Percentiles rank a stretch among this genome's conserved stretches.
These are phyloP conservation scores for Automeris io DNA, from an alignment of 2,888 invertebrate species.

Conservation along the genomic window DNA sequence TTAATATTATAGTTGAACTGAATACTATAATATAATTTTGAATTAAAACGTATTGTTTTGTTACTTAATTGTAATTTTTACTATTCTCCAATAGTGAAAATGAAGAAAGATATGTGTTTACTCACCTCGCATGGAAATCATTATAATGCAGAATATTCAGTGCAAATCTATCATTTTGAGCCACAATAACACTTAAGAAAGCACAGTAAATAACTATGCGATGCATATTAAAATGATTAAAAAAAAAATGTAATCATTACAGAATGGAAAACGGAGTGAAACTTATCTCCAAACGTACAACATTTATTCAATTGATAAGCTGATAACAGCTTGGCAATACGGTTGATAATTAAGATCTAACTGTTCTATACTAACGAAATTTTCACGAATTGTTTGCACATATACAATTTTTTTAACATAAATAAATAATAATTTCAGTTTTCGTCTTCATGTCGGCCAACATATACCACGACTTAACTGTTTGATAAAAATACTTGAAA, in stretches of 20 bases:
- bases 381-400: too few species aligned
- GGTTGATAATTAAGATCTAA: too few species aligned
- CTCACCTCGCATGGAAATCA: constrained; percentile 64
- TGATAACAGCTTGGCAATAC: not conserved
- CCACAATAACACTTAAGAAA: constrained; percentile 18
- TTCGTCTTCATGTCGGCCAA: too few species aligned
- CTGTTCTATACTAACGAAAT: too few species aligned
- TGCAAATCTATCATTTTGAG: constrained; percentile 30
- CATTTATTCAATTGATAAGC: not conserved
- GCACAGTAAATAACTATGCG: not conserved
- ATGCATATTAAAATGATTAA: not conserved
- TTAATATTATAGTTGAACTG: too few species aligned
- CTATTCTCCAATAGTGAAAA: not conserved
- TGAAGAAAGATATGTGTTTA: not conserved
- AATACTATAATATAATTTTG: not conserved
- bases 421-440: too few species aligned
- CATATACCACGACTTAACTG: too few species aligned
- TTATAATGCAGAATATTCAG: constrained; percentile 63
- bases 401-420: too few species aligned
- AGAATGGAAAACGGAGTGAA: not conserved
- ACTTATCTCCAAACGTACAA: not conserved
- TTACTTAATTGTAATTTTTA: not conserved
- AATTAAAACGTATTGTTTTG: not conserved
- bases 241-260: not conserved
- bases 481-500: too few species aligned